Base-by-base conservation (phyloP, 2,888 invertebrate species). In the Eupithecia insigniata region DNA sequence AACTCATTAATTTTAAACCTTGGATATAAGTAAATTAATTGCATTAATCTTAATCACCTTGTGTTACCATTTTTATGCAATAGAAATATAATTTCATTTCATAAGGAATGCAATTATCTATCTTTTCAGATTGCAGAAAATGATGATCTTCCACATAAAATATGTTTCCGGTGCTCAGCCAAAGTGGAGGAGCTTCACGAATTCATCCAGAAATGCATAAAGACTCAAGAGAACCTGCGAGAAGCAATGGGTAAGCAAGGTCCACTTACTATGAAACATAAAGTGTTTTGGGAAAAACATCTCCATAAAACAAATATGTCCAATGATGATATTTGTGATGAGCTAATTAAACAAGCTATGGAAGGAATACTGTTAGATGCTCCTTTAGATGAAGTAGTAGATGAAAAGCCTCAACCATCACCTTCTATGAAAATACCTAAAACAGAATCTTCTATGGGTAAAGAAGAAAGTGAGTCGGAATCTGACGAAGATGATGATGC, bases 111-210 rank as follows among this genome's bases (percentile, higher is more conserved):
- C 36, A 58, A 14, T 30, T 60, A 32, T 67, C 4, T 64, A 64
- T 28, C 46, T 73, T 92, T 91, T 55, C 87, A 94, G 94, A 84
- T 94, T 76, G 84, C 87, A 32, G 94, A 94, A 83, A 90, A 91
- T 84, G 94, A 94, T 84, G 91, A 92, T 55, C 83, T 94, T 2
- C 94, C 94, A n/a, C 93, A 94, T 78, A 94, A 92, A 87, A 93
- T 94, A 71, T 94, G 94, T 80, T 94, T 93, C 77, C 86, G 94
- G 22, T 94, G 94, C 76, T 94, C 94, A 70, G 94, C 94, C 18
- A 94, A 94, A 79, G 86, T 94, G 34, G 92, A 94, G 79, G 94
- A 94, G 77, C 84, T 94, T 6, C 82, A 92, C 83, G 94, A 94
- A 79, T 94, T 94, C 82, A 86, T 92, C 64, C 89, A 93, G 62